phyloP scores from a whole-genome alignment of 2,888 invertebrate genomes.

The Metopia argyrocephala region DNA sequence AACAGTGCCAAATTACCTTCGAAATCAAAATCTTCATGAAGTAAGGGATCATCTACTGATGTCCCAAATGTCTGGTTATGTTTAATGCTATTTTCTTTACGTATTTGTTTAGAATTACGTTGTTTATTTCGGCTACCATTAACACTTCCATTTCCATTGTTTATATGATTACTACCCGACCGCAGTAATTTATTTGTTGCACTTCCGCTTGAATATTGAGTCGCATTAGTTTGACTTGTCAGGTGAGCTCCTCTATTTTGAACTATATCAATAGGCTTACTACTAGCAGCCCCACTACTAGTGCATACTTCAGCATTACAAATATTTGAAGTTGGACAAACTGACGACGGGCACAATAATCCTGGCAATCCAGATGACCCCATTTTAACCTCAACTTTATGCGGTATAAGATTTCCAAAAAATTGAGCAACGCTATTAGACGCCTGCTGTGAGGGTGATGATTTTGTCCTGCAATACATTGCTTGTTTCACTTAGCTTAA shows the following conservation, averaged over 20 bases:
- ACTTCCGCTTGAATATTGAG: slow-evolving; percentile 61
- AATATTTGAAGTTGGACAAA: slow-evolving; percentile 50
- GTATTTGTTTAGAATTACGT: slow-evolving; percentile 70
- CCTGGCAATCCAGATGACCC: slow-evolving; percentile 62
- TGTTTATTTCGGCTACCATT: slow-evolving; percentile 64
- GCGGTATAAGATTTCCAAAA: slow-evolving; percentile 77
- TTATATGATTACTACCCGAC: slow-evolving; percentile 16
- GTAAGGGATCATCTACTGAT: slow-evolving; percentile 76
- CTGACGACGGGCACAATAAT: slow-evolving; percentile 43
- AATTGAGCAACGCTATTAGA: slow-evolving; percentile 73
- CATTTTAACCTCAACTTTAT: slow-evolving; percentile 76
- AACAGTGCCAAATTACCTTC: slow-evolving; percentile 95
- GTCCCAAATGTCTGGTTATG: slow-evolving; percentile 76
- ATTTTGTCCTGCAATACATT: slow-evolving; percentile 44
- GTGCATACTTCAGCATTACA: slow-evolving; percentile 68
- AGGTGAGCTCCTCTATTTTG: slow-evolving; percentile 58
- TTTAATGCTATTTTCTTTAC: slow-evolving; percentile 73
- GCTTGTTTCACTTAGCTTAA: slow-evolving; percentile 43
- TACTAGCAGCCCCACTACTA: slow-evolving; percentile 68
- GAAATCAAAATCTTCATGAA: slow-evolving; percentile 91
- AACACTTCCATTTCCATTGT: slow-evolving; percentile 50
- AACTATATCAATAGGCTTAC: slow-evolving; percentile 75
- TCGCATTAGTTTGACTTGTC: slow-evolving; percentile 58
- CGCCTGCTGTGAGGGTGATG: slow-evolving; percentile 66
- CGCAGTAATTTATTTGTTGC: slow-evolving; percentile 53